Conservation (phyloP, 2,113 vertebrate genomes). For the Hyaena hyaena region DNA sequence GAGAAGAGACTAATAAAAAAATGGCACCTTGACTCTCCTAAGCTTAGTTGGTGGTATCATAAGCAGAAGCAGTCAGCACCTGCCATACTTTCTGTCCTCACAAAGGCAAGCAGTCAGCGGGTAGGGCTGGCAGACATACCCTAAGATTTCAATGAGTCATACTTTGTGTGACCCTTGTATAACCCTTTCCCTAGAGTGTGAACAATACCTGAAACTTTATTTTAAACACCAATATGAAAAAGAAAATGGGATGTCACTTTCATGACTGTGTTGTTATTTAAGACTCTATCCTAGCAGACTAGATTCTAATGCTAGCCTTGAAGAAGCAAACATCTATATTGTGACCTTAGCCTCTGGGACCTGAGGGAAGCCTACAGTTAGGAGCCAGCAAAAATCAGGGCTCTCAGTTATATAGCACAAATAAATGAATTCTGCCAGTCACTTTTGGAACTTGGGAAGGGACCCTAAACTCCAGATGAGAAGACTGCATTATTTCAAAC, state of each 20-base stretch:
- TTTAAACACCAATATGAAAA: background rate
- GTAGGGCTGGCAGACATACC: background rate
- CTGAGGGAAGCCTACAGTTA: background rate
- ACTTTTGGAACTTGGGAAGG: background rate
- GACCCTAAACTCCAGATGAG: background rate
- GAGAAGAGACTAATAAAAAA: background rate
- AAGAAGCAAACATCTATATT: background rate
- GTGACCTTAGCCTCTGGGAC: background rate
- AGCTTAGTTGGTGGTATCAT: background rate
- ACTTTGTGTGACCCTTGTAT: background rate
- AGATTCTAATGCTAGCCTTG: background rate
- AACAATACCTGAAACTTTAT: background rate
- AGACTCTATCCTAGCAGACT: background rate
- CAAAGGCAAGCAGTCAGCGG: background rate
- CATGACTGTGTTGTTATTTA: background rate
- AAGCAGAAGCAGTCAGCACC: background rate
- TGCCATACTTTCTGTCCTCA: background rate
- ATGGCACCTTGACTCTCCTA: background rate
- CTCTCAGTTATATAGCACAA: background rate
- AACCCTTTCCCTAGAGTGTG: background rate
- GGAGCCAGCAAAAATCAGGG: background rate
- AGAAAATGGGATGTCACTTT: background rate
- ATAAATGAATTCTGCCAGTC: background rate
- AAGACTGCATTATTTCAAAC: background rate
- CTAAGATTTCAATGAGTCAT: background rate